Percentiles rank a stretch among this genome's conserved stretches.
phyloP scores from a whole-genome alignment of 2,113 vertebrate genomes.

The Catharus fuscescens region DNA sequence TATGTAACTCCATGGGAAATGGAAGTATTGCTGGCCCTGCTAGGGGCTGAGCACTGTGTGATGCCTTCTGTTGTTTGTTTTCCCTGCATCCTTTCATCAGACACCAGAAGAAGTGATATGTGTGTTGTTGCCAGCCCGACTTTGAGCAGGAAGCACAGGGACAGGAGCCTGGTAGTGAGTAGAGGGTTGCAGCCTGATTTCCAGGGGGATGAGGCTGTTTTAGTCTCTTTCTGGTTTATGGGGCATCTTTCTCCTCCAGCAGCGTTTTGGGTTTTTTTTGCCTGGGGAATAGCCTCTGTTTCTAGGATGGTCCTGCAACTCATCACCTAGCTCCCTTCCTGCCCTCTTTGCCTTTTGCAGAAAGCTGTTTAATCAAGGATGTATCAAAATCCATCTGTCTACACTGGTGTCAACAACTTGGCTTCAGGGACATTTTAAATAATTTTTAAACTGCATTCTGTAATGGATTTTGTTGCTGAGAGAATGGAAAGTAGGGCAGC shows the following conservation, averaged over 20 bases:
- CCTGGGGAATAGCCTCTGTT: background rate
- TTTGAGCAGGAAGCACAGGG: background rate
- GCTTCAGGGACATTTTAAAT: conserved; percentile 23
- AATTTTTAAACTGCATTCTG: background rate
- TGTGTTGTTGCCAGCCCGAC: background rate
- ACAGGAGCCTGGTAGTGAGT: background rate
- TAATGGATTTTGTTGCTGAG: conserved; percentile 29
- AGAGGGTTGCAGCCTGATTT: background rate
- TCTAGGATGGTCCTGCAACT: background rate
- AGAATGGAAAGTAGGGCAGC: conserved; percentile 46
- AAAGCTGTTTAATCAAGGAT: conserved; percentile 38
- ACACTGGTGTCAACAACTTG: background rate
- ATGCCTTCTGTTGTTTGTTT: background rate
- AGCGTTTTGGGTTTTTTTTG: background rate
- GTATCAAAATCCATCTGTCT: conserved; percentile 37
- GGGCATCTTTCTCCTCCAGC: background rate
- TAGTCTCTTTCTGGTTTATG: background rate
- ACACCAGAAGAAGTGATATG: background rate
- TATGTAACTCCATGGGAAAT: background rate
- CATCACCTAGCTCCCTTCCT: background rate
- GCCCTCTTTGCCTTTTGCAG: background rate
- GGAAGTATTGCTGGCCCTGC: background rate
- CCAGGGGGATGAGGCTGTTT: background rate
- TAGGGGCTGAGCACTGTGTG: background rate
- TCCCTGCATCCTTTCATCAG: background rate